Evolutionary conservation across 2,888 invertebrate species (phyloP), one percentile per base, ranked within the genome.

Genomic region (Gastrophysa polygoni): DNA sequence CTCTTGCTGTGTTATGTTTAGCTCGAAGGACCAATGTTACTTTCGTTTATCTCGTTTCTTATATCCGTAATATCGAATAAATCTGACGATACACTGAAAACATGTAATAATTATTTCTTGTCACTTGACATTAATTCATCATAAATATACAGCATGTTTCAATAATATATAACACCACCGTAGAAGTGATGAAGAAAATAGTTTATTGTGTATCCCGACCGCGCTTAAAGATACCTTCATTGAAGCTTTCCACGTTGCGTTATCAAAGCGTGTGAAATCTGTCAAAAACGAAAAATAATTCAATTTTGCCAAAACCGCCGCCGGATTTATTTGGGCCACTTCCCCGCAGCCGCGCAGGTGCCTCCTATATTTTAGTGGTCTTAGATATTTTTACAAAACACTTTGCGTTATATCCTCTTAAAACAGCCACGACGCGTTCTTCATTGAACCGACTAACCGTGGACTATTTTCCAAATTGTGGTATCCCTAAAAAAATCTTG

Each of bases 201-300:
- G 18, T 10, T 47, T 47, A 16, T 29, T 59, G 16, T 60, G 60
- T 24, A n/a, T 60, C 3, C n/a, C 60, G 2, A 14, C 14, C 8
- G 46, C 14, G 10, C 38, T 55, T n/a, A 28, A 24, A 1, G 21
- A 16, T n/a, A 28, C 18, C 10, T 59, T 54, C 20, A 20, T 52
- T n/a, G 18, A 59, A 11, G 59, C 54, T 8, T 59, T 28, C 16
- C 59, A 59, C 55, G 32, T 24, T 4, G 20, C 34, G 5, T 17
- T 43, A 8, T 46, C 10, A 46, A 46, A 16, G 18, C 16, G 46
- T 46, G 46, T 16, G 47, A 47, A 8, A n/a, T 47, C 17, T 47
- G 47, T 18, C 47, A 47, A 20, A 47, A 20, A 47, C 47, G 1
- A 47, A 47, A 20, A n/a, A 18, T 18, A 18, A 32, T 32, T 32